phyloP scores from a whole-genome alignment of 2,113 vertebrate species.

The Maccullochella peelii region DNA sequence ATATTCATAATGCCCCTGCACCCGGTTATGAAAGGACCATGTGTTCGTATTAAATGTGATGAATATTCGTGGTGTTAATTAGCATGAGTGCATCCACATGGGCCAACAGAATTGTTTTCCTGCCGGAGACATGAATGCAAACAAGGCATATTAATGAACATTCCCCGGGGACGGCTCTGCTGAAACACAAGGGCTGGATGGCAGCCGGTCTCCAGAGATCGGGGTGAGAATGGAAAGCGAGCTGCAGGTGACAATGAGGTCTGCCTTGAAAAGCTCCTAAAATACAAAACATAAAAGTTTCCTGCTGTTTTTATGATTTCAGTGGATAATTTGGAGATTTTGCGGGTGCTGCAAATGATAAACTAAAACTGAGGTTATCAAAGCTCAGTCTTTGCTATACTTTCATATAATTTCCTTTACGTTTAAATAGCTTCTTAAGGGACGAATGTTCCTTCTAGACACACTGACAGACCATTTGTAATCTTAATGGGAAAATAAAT shows the following conservation, averaged over 20 bases:
- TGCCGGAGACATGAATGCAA: slow-evolving; percentile 63
- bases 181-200: slow-evolving; percentile 21
- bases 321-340: not conserved
- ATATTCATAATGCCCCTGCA: slow-evolving; percentile 60
- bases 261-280: not conserved
- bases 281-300: not conserved
- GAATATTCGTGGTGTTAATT: slow-evolving; percentile 78
- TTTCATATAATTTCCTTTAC: not conserved
- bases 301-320: not conserved
- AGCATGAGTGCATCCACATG: slow-evolving; percentile 74
- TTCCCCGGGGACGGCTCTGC: slow-evolving; percentile 46
- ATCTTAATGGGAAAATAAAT: slow-evolving; percentile 62
- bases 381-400: not conserved
- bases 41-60: slow-evolving; percentile 76
- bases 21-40: slow-evolving; percentile 71
- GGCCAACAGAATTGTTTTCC: slow-evolving; percentile 73
- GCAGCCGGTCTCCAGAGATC: slow-evolving; percentile 33
- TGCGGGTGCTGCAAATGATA: not conserved
- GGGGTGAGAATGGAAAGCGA: slow-evolving; percentile 17
- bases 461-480: slow-evolving; percentile 46
- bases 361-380: not conserved
- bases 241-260: slow-evolving; percentile 34
- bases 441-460: not conserved
- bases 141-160: slow-evolving; percentile 71
- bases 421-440: slow-evolving; percentile 16